Evolutionary conservation across 92 coral and sea anemone genomes (phyloP), one percentile per base, ranked within the genome.

Genomic region (Palythoa heliodiscus): DNA sequence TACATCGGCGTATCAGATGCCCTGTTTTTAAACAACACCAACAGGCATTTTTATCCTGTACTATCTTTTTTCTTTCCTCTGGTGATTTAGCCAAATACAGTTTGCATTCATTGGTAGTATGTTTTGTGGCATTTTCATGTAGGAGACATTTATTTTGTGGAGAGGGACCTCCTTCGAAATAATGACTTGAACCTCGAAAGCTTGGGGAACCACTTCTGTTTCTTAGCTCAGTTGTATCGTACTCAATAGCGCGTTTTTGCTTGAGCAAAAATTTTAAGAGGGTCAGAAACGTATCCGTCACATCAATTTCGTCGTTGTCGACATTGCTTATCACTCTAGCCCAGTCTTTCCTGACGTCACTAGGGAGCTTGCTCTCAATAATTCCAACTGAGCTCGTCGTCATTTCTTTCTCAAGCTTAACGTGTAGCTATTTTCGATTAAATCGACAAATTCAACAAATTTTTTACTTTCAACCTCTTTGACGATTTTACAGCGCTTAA

Each of bases 351-450:
- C 83, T 75, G 7, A 91, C 57, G 78, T 82, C 87, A 6, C 29
- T 38, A 53, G 95, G 87, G 58, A 89, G 76, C 75, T 86, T 89
- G 11, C 66, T 86, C 67, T 89, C 95, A 22, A 89, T 89, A 11
- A 89, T 91, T 73, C 95, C 89, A 5, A 89, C 95, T 0, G 95
- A 89, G 58, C 95, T 89, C 6, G 95, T 89, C 14, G 94, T 91
- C 37, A 90, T 89, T 69, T 92, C 92, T 19, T 57, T 53, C 70
- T 89, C 95, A 47, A 92, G 82, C 40, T 88, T 84, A 20, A 91
- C 90, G 47, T 92, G 71, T 89, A 89, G 4, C 92, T 86, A 60
- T 87, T 87, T 74, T 91, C 93, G 12, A 88, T 43, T 17, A 75
- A 60, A 63, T 86, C 29, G 38, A 91, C 83, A 68, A 86, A 91